Conservation (phyloP, 2,113 vertebrate species). For the Ageneiosus marmoratus region DNA sequence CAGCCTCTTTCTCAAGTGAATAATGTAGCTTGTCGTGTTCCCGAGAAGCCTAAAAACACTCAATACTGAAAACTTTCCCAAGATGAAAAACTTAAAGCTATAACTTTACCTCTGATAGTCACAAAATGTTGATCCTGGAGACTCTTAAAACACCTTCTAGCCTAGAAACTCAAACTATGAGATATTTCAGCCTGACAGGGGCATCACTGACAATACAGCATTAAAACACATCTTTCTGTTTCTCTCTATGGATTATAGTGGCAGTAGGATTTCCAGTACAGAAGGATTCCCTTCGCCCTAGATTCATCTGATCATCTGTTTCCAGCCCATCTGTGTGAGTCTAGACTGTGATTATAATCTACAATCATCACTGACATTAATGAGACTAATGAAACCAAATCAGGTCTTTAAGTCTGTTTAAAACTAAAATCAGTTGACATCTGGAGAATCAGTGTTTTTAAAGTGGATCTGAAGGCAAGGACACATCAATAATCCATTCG, state of each 20-base stretch:
- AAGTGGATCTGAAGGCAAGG: constrained; percentile 59
- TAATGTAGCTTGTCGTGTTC: not conserved
- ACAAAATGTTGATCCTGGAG: too few relatives aligned
- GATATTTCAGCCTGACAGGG: not conserved
- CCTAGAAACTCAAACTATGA: not conserved
- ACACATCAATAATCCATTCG: constrained; percentile 53
- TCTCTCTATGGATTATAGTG: not conserved
- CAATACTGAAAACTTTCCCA: not conserved
- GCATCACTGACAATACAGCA: not conserved
- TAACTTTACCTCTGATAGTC: not conserved
- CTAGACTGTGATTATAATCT: not conserved
- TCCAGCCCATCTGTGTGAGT: not conserved
- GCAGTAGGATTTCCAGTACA: not conserved
- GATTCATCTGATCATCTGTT: too few relatives aligned
- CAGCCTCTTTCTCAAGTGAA: not conserved
- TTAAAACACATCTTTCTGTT: not conserved
- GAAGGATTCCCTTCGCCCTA: not conserved
- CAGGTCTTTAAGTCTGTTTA: not conserved
- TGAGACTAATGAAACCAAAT: not conserved
- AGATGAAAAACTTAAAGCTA: too few relatives aligned
- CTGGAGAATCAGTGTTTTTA: constrained; percentile 52
- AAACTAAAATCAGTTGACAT: not conserved
- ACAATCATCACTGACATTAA: not conserved
- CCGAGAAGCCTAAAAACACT: not conserved
- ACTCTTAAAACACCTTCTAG: too few relatives aligned